phyloP scores from a whole-genome alignment of 2,888 invertebrate species.

The Tricholauxania praeusta region DNA sequence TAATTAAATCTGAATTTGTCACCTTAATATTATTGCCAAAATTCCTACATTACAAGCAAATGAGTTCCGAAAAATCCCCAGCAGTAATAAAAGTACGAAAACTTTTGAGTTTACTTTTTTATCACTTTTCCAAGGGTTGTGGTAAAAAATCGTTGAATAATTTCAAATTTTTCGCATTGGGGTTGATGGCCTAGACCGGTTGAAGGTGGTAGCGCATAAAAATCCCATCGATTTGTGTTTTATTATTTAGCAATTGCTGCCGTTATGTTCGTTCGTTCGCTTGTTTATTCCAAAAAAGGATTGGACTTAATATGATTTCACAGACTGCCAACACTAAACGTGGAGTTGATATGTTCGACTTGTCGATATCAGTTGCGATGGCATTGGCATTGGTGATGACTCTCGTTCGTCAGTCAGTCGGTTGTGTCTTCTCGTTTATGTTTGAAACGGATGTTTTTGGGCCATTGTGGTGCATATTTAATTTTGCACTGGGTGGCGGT shows the following conservation, averaged over 20 bases:
- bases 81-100: background rate
- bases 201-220: conserved; percentile 47
- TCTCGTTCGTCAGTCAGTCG: conserved; percentile 9
- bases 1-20: too few relatives aligned
- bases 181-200: conserved; percentile 11
- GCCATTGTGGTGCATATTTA: conserved; percentile 61
- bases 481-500: conserved; percentile 47
- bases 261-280: conserved; percentile 39
- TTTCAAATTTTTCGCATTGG: conserved; percentile 39
- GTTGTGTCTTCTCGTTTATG: conserved; percentile 36
- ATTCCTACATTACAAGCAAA: too few relatives aligned
- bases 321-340: conserved; percentile 48
- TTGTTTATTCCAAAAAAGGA: conserved; percentile 49
- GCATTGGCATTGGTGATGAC: conserved; percentile 27
- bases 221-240: conserved; percentile 51
- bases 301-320: conserved; percentile 59
- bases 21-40: too few relatives aligned
- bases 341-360: conserved; percentile 41
- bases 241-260: conserved; percentile 52
- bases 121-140: background rate
- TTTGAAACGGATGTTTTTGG: conserved; percentile 51
- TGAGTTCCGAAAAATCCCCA: too few relatives aligned
- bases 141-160: background rate
- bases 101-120: background rate
- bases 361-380: conserved; percentile 13